Percentiles rank a stretch among this genome's conserved stretches.
These are phyloP conservation scores for Cantharis rufa DNA, from an alignment of 2,888 invertebrate species.

Conservation along the genomic window DNA sequence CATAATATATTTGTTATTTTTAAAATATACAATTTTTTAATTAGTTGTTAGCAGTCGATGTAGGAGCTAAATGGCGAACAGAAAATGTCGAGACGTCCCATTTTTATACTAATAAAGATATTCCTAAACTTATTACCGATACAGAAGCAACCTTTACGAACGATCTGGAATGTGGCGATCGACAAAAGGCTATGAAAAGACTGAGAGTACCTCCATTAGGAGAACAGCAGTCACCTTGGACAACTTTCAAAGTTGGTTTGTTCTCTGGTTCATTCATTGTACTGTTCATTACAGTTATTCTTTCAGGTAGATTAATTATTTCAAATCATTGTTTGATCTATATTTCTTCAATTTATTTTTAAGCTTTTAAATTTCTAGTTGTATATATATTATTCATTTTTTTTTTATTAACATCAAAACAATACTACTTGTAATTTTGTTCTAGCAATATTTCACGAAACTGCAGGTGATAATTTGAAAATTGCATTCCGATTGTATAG, in stretches of 20 bases:
- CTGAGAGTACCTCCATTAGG: slow-evolving; percentile 84
- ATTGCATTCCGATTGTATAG: slow-evolving; percentile 79
- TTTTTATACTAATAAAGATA: slow-evolving; percentile 84
- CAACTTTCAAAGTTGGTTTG: slow-evolving; percentile 82
- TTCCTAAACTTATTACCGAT: slow-evolving; percentile 80
- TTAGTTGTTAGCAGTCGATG: slow-evolving; percentile 66
- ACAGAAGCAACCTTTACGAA: slow-evolving; percentile 74
- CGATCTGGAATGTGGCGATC: slow-evolving; percentile 76
- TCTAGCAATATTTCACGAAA: slow-evolving; percentile 60
- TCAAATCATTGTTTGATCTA: not conserved
- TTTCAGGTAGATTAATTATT: slow-evolving; percentile 62
- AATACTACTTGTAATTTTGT: slow-evolving; percentile 10
- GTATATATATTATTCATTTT: too few species aligned
- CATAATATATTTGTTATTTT: too few species aligned
- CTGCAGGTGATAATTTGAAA: slow-evolving; percentile 62
- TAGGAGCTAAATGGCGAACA: slow-evolving; percentile 78
- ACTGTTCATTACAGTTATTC: slow-evolving; percentile 69
- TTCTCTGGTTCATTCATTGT: slow-evolving; percentile 83
- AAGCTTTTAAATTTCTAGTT: too few species aligned
- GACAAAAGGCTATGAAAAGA: slow-evolving; percentile 86
- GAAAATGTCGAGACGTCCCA: slow-evolving; percentile 80
- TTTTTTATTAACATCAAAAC: not conserved
- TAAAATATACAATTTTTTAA: slow-evolving; percentile 23
- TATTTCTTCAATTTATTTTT: too few species aligned
- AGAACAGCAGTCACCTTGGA: slow-evolving; percentile 81